Base-by-base conservation (phyloP, 1,140 invertebrate species). In the Octopus sinensis region DNA sequence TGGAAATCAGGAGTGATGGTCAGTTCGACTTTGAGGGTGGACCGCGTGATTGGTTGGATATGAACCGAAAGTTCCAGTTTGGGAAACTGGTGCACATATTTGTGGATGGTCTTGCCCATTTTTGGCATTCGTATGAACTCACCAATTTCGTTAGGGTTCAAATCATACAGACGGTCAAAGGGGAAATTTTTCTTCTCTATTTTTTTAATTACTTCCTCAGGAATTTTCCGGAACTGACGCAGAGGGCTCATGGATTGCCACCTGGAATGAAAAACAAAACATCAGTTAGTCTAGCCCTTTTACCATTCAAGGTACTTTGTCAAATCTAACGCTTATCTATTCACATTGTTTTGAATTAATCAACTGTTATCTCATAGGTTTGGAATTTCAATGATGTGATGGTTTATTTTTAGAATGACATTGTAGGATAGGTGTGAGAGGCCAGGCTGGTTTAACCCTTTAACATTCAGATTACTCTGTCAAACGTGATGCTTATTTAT, bases 161-260 rank as follows among this genome's bases (percentile, higher is more conserved):
- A 91, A 92, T 99, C 98, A 88, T 98, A 99, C 0, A 99, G 92
- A 76, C 97, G 88, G 83, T 92, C 91, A 86, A 92, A 92, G 12
- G 91, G 87, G 76, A 92, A 91, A 83, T 92, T 92, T 89, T 99
- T 99, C 92, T 99, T 99, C 89, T 99, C 98, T 79, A 99, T 95
- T 88, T 99, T 99, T 87, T 97, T 96, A 4, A 99, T 94, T 10
- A 99, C 96, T 92, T 99, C 98, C 86, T 98, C 96, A 0, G 98
- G 98, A 93, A 99, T 98, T 89, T 99, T 99, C 68, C 95, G 93
- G 89, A 99, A 99, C 90, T 99, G 98, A 43, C 98, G 92, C 0
- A 99, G 91, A 5, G 98, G 98, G 68, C 97, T 99, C 97, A 99
- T 98, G 0, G 97, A 98, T 90, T 99, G 97, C 98, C 98, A 99